Conservation (phyloP, 1,140 invertebrate species). For the Trinorchestia longiramus region DNA sequence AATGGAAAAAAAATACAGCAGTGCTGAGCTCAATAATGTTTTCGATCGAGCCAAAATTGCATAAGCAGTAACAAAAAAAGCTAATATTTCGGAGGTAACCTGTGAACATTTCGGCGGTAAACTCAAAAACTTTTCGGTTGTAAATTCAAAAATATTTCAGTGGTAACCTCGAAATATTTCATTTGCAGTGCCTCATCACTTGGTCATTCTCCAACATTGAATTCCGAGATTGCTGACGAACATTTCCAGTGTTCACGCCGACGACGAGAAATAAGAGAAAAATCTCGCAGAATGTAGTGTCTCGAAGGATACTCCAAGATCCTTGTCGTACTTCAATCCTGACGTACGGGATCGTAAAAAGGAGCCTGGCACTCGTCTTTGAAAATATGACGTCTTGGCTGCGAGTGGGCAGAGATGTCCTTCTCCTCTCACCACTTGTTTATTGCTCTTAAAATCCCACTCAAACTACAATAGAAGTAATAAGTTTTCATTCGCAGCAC, state of each 20-base stretch:
- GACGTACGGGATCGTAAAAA: constrained; percentile 37
- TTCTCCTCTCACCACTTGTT: background rate
- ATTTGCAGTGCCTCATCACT: constrained; percentile 4
- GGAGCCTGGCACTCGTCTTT: constrained; percentile 42
- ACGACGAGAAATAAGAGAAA: constrained; percentile 39
- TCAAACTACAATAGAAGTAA: constrained; percentile 13
- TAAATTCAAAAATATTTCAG: background rate
- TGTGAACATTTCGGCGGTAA: background rate
- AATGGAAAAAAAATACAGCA: no score
- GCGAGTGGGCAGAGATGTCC: constrained; percentile 4
- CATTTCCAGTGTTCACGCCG: constrained; percentile 41
- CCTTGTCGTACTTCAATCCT: constrained; percentile 55
- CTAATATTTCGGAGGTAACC: background rate
- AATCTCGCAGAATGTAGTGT: constrained; percentile 50
- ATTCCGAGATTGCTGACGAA: constrained; percentile 51
- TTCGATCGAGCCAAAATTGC: no score
- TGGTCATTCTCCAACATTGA: constrained; percentile 53
- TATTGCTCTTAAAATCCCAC: background rate
- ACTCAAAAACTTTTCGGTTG: background rate
- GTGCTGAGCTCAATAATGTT: no score
- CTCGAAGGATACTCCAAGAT: constrained; percentile 53
- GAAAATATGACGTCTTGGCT: constrained; percentile 31
- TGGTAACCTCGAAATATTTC: constrained; percentile 43
- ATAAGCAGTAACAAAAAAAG: background rate
- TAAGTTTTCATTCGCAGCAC: background rate